phyloP scores from a whole-genome alignment of 2,888 invertebrate species.

The Mythimna albipuncta region DNA sequence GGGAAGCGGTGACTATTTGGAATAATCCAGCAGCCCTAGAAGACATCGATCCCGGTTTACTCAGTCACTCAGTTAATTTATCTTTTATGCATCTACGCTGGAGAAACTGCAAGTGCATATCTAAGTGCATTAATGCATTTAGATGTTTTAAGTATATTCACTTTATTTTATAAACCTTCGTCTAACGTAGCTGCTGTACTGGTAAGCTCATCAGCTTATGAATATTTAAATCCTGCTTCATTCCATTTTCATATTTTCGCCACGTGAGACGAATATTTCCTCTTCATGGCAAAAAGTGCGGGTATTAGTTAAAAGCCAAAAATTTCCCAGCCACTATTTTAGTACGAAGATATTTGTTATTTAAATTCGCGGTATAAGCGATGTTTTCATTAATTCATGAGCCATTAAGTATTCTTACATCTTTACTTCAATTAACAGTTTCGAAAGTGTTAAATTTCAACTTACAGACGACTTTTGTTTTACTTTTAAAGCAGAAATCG shows the following conservation, averaged over 20 bases:
- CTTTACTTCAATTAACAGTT: neutral
- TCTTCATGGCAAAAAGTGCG: neutral
- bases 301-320: neutral
- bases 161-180: neutral
- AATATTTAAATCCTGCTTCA: neutral
- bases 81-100: neutral
- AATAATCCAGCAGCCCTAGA: too few species aligned
- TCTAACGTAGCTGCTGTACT: too few species aligned
- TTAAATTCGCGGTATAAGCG: neutral
- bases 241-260: neutral
- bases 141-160: neutral
- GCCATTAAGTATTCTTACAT: neutral
- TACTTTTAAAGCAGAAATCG: neutral
- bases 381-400: constrained; percentile 1
- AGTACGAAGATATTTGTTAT: neutral
- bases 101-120: neutral
- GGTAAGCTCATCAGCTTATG: neutral
- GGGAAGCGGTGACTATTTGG: too few species aligned
- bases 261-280: neutral
- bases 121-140: neutral
- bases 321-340: neutral
- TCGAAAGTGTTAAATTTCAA: neutral
- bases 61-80: too few species aligned
- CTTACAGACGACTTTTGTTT: neutral
- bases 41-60: too few species aligned